Conservation (phyloP, 2,888 invertebrate species). For the Sinhomidia bicolor region DNA sequence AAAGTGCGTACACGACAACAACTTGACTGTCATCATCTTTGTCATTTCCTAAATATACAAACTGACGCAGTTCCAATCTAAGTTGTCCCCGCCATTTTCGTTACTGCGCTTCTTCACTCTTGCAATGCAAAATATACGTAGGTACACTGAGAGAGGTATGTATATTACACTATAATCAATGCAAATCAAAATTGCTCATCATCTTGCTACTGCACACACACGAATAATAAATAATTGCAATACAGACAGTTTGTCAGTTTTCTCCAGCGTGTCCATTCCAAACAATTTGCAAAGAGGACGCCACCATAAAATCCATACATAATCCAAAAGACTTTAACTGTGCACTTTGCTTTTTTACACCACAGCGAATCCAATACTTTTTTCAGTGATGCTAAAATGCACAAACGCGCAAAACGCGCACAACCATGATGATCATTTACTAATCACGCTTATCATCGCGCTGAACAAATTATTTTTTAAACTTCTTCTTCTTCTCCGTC, state of each 20-base stretch:
- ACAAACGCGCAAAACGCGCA: conserved; percentile 14
- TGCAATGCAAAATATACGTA: no score
- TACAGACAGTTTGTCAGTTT: no score
- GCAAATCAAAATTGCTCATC: background rate
- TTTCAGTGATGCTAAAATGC: conserved; percentile 22
- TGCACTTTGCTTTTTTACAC: background rate
- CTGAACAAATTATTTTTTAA: no score
- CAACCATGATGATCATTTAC: background rate
- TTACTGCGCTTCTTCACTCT: background rate
- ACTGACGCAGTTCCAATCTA: background rate
- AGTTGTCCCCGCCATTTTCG: conserved; percentile 33
- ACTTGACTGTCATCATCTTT: conserved; percentile 45
- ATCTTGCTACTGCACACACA: no score
- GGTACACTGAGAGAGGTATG: no score
- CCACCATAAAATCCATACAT: conserved; percentile 32
- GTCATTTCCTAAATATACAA: background rate
- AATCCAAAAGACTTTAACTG: background rate
- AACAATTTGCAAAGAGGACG: background rate
- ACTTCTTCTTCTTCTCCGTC: background rate
- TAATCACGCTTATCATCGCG: background rate
- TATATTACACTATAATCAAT: no score
- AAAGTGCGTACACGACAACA: conserved; percentile 19
- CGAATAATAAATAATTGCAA: no score
- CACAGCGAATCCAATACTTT: conserved; percentile 28
- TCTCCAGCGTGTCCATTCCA: conserved; percentile 1